Conservation (phyloP, 2,888 invertebrate species). For the Globia sparganii region DNA sequence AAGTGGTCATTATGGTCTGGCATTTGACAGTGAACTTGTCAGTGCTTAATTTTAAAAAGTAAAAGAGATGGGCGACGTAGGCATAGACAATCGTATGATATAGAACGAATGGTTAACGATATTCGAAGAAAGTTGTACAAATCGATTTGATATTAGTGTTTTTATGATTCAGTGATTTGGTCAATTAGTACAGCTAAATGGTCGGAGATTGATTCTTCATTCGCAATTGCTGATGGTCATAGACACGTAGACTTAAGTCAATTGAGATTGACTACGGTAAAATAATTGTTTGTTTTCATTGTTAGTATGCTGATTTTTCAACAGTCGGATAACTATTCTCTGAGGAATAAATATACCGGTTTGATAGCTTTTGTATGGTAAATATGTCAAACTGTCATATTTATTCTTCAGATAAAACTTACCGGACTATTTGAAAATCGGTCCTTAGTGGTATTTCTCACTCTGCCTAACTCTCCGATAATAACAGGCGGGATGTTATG, state of each 20-base stretch:
- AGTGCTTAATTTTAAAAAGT: slow-evolving; percentile 32
- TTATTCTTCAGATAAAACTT: too few relatives aligned
- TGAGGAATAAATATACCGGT: not conserved
- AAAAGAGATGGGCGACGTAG: slow-evolving; percentile 50
- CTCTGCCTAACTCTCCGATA: not conserved
- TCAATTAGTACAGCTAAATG: slow-evolving; percentile 22
- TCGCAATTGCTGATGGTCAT: slow-evolving; percentile 1
- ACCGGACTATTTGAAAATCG: too few relatives aligned
- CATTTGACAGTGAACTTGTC: slow-evolving; percentile 53
- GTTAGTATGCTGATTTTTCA: not conserved
- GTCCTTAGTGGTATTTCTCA: too few relatives aligned
- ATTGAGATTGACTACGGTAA: not conserved
- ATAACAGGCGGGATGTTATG: not conserved
- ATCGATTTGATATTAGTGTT: slow-evolving; percentile 25
- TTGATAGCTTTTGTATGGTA: not conserved
- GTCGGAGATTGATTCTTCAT: slow-evolving; percentile 15
- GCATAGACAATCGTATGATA: slow-evolving; percentile 32
- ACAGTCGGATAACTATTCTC: not conserved
- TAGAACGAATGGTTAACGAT: slow-evolving; percentile 41
- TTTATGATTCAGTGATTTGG: slow-evolving; percentile 21
- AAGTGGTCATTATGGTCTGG: slow-evolving; percentile 72
- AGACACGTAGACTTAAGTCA: not conserved
- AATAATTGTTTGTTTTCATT: not conserved
- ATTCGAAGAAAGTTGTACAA: slow-evolving; percentile 35
- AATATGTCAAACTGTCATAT: too few relatives aligned